These are phyloP conservation scores for Melipona beecheii DNA, from an alignment of 2,888 invertebrate species.

Conservation along the genomic window DNA sequence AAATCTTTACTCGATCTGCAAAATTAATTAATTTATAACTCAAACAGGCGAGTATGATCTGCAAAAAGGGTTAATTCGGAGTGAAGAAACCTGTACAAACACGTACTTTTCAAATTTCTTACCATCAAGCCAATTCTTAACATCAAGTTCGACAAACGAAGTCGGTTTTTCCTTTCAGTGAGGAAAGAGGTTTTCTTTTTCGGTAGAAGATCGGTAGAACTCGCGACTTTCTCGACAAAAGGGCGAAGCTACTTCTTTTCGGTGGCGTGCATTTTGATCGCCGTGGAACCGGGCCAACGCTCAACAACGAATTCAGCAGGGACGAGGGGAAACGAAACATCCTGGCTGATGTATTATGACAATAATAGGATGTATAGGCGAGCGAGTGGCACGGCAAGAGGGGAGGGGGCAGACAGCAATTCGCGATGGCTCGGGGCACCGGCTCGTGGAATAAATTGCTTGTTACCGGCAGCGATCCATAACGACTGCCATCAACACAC, in stretches of 20 bases:
- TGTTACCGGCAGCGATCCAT: conserved; percentile 51
- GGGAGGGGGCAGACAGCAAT: conserved; percentile 33
- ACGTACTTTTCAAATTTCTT: no score
- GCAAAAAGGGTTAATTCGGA: no score
- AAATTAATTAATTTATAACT: no score
- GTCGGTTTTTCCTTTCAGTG: no score
- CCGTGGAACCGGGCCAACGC: conserved; percentile 23
- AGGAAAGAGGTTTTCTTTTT: no score
- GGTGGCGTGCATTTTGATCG: not conserved
- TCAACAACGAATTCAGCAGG: not conserved
- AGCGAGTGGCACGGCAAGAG: not conserved
- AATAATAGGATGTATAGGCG: conserved; percentile 46
- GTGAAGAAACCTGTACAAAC: no score
- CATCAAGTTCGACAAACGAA: no score
- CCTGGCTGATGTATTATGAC: conserved; percentile 44
- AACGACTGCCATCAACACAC: conserved; percentile 47
- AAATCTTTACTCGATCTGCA: no score
- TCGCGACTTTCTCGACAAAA: not conserved
- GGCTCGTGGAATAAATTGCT: conserved; percentile 54
- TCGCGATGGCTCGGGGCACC: conserved; percentile 39
- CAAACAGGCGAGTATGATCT: no score
- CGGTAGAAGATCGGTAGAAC: not conserved
- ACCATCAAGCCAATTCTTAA: no score
- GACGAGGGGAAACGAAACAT: conserved; percentile 14
- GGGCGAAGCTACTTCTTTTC: not conserved